These are phyloP conservation scores for Festucalex cinctus DNA, from an alignment of 2,113 vertebrate genomes.

Conservation along the genomic window DNA sequence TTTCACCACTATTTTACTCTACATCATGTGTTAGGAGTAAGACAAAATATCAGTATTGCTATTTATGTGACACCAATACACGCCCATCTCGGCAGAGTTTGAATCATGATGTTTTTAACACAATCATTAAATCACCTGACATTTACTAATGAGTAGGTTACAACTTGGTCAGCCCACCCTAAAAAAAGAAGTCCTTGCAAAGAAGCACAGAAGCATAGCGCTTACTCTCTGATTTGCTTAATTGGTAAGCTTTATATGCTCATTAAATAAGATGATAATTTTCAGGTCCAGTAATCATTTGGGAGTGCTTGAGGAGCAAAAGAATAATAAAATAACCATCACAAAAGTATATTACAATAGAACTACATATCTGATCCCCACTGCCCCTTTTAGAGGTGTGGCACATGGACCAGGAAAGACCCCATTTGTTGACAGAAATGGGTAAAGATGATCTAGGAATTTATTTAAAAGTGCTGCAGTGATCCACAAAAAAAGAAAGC, in stretches of 20 bases:
- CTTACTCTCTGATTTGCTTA: neutral
- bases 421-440: neutral
- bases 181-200: neutral
- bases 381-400: neutral
- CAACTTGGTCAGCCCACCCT: neutral
- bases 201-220: no score
- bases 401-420: neutral
- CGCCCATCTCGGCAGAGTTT: no score
- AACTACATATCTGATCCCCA: neutral
- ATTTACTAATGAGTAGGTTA: no score
- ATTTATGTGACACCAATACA: no score
- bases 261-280: neutral
- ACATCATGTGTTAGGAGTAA: neutral
- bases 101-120: neutral
- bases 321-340: neutral
- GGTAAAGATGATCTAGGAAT: neutral
- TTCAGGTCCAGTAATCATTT: neutral
- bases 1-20: neutral
- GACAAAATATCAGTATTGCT: neutral
- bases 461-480: neutral
- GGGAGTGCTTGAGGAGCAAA: neutral
- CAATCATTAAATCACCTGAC: no score
- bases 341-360: no score
- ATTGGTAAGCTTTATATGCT: neutral
- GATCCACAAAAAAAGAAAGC: neutral